Evolutionary conservation across 2,888 invertebrate genomes (phyloP), one percentile per base, ranked within the genome.

Genomic region (Pelosia muscerda): DNA sequence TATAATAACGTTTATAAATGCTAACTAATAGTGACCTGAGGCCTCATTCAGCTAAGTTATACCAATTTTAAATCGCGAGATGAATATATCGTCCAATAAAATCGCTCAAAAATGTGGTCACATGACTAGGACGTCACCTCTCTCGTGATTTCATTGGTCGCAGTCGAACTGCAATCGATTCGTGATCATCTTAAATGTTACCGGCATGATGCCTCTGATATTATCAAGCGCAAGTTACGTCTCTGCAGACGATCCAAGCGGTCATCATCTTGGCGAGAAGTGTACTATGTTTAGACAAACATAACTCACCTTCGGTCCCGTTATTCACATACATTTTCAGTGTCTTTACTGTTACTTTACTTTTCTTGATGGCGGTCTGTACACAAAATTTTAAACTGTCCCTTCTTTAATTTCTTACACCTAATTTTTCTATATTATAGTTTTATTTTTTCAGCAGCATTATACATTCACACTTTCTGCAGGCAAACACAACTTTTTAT

Each of bases 381-480:
- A 91, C 91, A 92, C 86, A 91, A 89, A 92, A 92, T 90, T 91
- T 63, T 92, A 76, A 89, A 84, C 83, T 85, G 85, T 87, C 84
- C 86, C 84, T 84, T 87, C 83, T 87, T 84, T 88, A 81, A 83
- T 85, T 84, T 85, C 86, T 88, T 88, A 88, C 83, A 85, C 83
- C 85, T 84, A 85, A 73, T 83, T 85, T 89, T 86, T 82, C 79
- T 83, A 83, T 84, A 79, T 83, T 81, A 78, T 72, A 83, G 75
- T 68, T 82, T 84, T 82, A 77, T 78, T 83, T 86, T 83, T 86
- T 86, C 82, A 75, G 82, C 82, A 78, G 84, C 81, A 59, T 81
- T 81, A 78, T 76, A 83, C 78, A 83, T 83, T 92, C 88, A 92
- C 85, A 88, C 88, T 90, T 90, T 93, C 92, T 93, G 92, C 83